These are phyloP conservation scores for Rhagonycha fulva DNA, from an alignment of 2,888 invertebrate genomes.

Conservation along the genomic window DNA sequence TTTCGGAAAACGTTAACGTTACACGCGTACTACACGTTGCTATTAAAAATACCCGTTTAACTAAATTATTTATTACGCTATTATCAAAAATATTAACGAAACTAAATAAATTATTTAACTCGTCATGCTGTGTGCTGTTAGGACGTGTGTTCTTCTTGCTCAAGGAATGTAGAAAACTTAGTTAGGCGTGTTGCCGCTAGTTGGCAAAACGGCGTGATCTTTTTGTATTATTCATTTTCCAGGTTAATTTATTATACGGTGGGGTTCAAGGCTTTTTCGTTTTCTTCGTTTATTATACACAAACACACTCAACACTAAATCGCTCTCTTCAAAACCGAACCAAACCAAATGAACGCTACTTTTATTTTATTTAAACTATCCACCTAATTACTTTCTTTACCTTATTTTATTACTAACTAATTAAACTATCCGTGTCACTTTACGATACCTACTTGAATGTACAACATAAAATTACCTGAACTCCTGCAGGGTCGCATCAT, in stretches of 20 bases:
- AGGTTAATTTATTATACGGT: conserved; percentile 44
- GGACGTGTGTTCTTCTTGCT: conserved; percentile 51
- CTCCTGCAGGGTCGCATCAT: neutral
- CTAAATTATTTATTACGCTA: neutral
- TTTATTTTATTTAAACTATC: neutral
- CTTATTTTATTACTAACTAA: neutral
- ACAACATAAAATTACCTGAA: neutral
- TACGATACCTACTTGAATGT: neutral
- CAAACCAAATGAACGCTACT: neutral
- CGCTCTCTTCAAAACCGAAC: neutral
- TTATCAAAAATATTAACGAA: conserved; percentile 37
- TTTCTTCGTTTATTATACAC: conserved; percentile 20
- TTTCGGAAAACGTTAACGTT: conserved; percentile 14
- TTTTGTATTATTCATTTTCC: conserved; percentile 50
- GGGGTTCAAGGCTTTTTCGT: conserved; percentile 47
- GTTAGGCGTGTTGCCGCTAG: conserved; percentile 50
- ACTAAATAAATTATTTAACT: conserved; percentile 52
- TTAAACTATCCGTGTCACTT: neutral
- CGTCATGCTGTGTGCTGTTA: conserved; percentile 44
- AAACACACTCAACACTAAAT: neutral
- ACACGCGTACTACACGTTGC: conserved; percentile 8
- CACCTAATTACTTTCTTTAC: neutral
- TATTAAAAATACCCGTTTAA: neutral
- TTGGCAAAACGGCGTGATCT: conserved; percentile 46
- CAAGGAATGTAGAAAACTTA: conserved; percentile 51